These are phyloP conservation scores for Jordanella pulchra DNA, from an alignment of 2,797 vertebrate species.

Conservation along the genomic window DNA sequence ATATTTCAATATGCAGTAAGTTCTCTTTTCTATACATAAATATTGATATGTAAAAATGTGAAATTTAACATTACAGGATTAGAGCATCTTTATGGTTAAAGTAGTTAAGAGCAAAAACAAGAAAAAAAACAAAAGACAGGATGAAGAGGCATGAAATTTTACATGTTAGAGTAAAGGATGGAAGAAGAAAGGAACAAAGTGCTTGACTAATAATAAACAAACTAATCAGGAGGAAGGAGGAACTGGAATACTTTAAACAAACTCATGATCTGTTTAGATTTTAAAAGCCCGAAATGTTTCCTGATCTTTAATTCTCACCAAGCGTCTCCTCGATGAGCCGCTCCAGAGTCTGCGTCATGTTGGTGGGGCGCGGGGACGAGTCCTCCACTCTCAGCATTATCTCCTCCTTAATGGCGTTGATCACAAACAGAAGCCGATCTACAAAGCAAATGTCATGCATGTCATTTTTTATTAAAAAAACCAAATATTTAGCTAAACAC, in stretches of 20 bases:
- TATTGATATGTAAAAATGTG: neutral
- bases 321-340: constrained; percentile 93
- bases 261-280: neutral
- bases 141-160: neutral
- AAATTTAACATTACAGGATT: neutral
- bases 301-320: constrained; percentile 81
- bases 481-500: too few species aligned
- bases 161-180: neutral
- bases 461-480: constrained; percentile 2
- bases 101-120: too few species aligned
- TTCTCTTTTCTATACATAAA: neutral
- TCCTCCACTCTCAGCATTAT: constrained; percentile 92
- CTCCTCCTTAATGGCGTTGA: constrained; percentile 98
- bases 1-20: neutral
- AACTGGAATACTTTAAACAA: neutral
- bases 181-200: neutral
- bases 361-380: constrained; percentile 86
- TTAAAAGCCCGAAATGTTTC: neutral
- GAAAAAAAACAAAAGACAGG: neutral
- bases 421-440: constrained; percentile 98
- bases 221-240: neutral
- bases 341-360: constrained; percentile 94
- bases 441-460: constrained; percentile 23
- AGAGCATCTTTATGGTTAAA: neutral
- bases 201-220: too few species aligned